phyloP scores from a whole-genome alignment of 2,797 vertebrate genomes.

The Buphagus erythrorhynchus region DNA sequence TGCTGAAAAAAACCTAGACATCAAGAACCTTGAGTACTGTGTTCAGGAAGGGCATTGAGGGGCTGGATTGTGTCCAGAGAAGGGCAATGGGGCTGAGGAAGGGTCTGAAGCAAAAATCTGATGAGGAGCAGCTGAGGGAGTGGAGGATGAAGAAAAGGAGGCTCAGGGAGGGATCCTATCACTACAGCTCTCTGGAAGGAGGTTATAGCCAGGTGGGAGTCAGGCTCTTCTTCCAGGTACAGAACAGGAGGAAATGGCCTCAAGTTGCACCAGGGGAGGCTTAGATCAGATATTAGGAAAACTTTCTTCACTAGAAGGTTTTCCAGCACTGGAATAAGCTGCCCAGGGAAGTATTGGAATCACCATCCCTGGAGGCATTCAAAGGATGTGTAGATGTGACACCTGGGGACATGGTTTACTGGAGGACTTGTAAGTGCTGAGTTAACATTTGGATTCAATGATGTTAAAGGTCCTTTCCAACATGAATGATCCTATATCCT shows the following conservation, averaged over 20 bases:
- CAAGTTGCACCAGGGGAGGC: neutral
- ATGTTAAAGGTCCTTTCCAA: neutral
- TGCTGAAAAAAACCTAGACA: neutral
- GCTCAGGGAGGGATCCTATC: neutral
- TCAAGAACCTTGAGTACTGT: neutral
- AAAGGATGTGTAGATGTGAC: fast-evolving
- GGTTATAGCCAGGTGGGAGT: fast-evolving
- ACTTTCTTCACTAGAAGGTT: neutral
- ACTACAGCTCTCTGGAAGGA: neutral
- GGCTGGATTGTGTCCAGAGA: fast-evolving
- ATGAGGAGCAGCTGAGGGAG: neutral
- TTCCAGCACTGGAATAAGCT: neutral
- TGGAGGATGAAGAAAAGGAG: neutral
- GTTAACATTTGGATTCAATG: neutral
- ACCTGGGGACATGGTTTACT: neutral
- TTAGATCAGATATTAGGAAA: neutral
- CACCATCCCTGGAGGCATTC: neutral
- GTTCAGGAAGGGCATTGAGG: fast-evolving
- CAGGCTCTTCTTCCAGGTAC: neutral
- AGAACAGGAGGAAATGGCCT: neutral
- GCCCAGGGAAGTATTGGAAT: neutral
- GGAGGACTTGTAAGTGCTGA: neutral
- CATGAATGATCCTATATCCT: neutral
- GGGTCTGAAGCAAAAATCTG: neutral
- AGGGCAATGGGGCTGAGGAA: fast-evolving